These are phyloP conservation scores for Bothrops jararaca DNA, from an alignment of 2,113 vertebrate genomes.

Conservation along the genomic window DNA sequence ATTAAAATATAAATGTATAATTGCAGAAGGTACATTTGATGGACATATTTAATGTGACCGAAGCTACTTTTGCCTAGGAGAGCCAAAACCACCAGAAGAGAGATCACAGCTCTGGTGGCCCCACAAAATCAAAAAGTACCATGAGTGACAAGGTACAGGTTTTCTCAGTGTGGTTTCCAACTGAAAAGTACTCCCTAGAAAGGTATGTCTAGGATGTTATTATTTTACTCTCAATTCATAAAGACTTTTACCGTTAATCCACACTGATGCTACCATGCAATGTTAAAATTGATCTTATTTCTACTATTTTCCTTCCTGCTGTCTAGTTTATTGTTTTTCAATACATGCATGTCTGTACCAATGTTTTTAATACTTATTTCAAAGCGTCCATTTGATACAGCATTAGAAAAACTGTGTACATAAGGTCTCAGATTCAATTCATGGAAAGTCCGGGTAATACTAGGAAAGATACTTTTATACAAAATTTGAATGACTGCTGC, in stretches of 20 bases:
- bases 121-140: neutral
- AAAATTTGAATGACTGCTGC: neutral
- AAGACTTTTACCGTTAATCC: neutral
- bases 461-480: neutral
- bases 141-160: neutral
- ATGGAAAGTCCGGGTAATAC: neutral
- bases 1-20: neutral
- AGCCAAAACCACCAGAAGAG: neutral
- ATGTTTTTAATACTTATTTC: neutral
- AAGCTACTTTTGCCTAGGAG: neutral
- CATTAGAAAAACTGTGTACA: neutral
- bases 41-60: neutral
- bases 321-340: neutral
- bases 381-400: neutral
- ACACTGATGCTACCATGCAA: neutral
- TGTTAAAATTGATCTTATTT: neutral
- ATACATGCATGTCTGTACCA: neutral
- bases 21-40: neutral
- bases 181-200: neutral
- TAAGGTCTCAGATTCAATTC: neutral
- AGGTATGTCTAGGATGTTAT: neutral
- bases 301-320: neutral
- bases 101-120: neutral
- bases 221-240: neutral
- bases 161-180: neutral